Percentiles rank a stretch among this genome's conserved stretches.
These are phyloP conservation scores for Pristionchus japonicus DNA, from an alignment of 2,888 invertebrate species.

Conservation along the genomic window DNA sequence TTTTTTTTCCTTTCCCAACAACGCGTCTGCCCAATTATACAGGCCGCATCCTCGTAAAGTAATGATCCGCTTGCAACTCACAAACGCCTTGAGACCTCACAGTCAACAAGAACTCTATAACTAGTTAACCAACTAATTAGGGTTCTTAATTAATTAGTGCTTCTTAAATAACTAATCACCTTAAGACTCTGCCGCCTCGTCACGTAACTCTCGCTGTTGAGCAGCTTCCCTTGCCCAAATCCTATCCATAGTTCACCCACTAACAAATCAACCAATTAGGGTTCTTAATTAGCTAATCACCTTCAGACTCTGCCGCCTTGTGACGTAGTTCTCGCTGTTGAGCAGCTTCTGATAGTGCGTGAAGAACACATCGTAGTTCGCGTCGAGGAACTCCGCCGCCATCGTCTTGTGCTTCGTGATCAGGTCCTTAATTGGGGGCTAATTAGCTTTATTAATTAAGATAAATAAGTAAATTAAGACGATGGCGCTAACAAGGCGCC, in stretches of 20 bases:
- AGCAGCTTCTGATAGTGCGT: conserved; percentile 93
- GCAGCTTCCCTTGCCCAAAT: no score
- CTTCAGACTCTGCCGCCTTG: conserved; percentile 97
- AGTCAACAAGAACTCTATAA: no score
- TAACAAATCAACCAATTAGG: no score
- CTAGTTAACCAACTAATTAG: no score
- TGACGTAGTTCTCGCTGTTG: conserved; percentile 99
- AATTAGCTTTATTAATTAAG: background rate
- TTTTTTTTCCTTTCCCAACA: no score
- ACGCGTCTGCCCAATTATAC: no score
- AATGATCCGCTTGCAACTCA: no score
- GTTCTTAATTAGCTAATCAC: conserved; percentile 67
- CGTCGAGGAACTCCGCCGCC: conserved; percentile 97
- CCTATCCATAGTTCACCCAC: no score
- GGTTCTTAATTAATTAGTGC: no score
- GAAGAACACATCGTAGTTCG: conserved; percentile 98
- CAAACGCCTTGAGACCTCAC: no score
- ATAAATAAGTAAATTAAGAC: background rate
- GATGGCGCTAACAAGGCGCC: no score
- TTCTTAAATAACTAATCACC: conserved; percentile 75
- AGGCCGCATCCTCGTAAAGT: no score
- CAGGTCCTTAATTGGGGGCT: conserved; percentile 76
- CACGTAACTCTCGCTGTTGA: conserved; percentile 99
- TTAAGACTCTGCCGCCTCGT: conserved; percentile 98
- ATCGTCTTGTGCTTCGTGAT: conserved; percentile 82